Evolutionary conservation across 2,888 invertebrate species (phyloP), one percentile per base, ranked within the genome.

Genomic region (Strigamia crassipes): DNA sequence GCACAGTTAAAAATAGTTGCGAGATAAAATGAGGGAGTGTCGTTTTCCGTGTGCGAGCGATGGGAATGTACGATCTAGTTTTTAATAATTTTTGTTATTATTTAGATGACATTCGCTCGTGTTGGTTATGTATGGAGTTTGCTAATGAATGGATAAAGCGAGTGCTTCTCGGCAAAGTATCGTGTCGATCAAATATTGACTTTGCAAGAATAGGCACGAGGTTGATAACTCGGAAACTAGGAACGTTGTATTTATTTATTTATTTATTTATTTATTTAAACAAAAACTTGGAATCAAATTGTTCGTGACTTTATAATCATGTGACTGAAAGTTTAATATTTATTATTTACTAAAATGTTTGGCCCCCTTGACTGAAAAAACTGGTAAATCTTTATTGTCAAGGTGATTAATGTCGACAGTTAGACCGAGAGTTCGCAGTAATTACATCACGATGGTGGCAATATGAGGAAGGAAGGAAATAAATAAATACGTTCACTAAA

Each of bases 111-210:
- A 6, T 66, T 66, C 12, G 18, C n/a, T 23, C 8, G 61, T 18
- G 61, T 61, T 61, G 61, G 61, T 66, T 23, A 18, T 51, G 51
- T 51, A 6, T 51, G 15, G 51, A 51, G 15, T 51, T 51, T 51
- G 18, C 6, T 51, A 51, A 51, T 18, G n/a, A 15, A 18, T 51
- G 51, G 51, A 51, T 15, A 18, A 13, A 51, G 18, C 51, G 51
- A 51, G 51, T 51, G 51, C n/a, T 51, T 10, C 51, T 51, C 51
- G 51, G 61, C 5, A 18, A 66, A 21, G 61, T 21, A 12, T 8
- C 12, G 61, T 21, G 61, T 66, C 61, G 18, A 66, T 66, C 61
- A 66, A 66, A 66, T 66, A 66, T 66, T 66, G 61, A 66, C 23
- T 21, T 2, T 66, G 21, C n/a, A 66, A 23, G 12, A 12, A n/a